Percentiles rank a stretch among this genome's conserved stretches.
phyloP scores from a whole-genome alignment of 1,140 invertebrate genomes.

The Bombus ignitus region DNA sequence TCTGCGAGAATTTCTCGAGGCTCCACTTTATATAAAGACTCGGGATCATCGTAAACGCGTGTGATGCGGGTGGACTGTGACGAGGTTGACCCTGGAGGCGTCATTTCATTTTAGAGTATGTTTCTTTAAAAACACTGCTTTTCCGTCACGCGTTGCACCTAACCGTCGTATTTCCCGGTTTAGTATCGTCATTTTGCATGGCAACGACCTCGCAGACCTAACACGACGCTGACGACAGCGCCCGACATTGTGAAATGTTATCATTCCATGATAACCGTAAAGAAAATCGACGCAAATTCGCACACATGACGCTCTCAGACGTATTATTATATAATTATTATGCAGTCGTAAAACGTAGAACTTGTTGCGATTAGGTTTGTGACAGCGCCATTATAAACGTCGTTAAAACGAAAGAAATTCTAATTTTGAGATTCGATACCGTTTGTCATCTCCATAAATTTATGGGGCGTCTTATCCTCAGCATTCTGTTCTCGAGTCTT shows the following conservation, averaged over 20 bases:
- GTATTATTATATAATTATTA: no score
- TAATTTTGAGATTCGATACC: no score
- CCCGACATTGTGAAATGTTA: neutral
- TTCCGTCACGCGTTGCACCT: conserved; percentile 18
- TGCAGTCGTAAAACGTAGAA: no score
- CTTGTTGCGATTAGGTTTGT: no score
- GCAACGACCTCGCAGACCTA: neutral
- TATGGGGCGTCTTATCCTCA: no score
- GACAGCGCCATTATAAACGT: no score
- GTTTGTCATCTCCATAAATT: no score
- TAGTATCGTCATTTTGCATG: conserved; percentile 58
- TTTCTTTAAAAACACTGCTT: conserved; percentile 61
- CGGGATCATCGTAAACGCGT: conserved; percentile 45
- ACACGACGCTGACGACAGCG: neutral
- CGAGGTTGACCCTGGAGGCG: conserved; percentile 43
- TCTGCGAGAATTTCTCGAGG: neutral
- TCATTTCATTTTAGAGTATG: conserved; percentile 54
- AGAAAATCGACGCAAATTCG: no score
- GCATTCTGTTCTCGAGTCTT: no score
- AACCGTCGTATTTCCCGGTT: conserved; percentile 21
- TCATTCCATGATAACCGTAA: neutral
- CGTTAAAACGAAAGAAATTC: no score
- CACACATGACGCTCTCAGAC: no score
- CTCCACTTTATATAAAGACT: conserved; percentile 3
- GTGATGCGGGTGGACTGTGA: conserved; percentile 38